Evolutionary conservation across 1,140 invertebrate genomes (phyloP).

Genomic region (Drosophila triauraria): DNA sequence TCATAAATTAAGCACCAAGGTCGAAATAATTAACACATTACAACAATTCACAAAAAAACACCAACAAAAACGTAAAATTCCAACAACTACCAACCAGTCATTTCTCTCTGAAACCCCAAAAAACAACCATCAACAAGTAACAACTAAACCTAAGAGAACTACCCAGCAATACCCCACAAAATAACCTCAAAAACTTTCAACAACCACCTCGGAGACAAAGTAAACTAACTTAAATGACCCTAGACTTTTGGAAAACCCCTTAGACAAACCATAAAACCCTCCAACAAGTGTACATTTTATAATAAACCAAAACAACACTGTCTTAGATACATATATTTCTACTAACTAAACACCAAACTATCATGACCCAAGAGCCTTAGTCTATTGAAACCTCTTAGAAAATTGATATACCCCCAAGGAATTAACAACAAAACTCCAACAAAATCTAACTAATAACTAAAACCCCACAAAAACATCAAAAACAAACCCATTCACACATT

Average conservation of each 20-base stretch:
- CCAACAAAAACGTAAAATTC: slow-evolving; percentile 8
- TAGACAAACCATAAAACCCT: background rate
- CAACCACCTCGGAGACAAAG: background rate
- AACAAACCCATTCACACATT: slow-evolving; percentile 46
- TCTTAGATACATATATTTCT: background rate
- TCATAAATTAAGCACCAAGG: background rate
- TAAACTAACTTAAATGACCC: background rate
- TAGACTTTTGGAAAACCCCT: background rate
- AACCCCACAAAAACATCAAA: background rate
- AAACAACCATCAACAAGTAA: background rate
- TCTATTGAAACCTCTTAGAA: background rate
- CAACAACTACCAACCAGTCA: background rate
- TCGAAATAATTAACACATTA: background rate
- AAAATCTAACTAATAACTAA: background rate
- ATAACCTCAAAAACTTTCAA: background rate
- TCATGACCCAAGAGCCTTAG: background rate
- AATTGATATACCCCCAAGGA: background rate
- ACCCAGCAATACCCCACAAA: background rate
- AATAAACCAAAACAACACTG: slow-evolving; percentile 8
- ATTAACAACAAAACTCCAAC: background rate
- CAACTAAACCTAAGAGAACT: background rate
- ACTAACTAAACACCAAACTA: background rate
- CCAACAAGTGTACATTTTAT: slow-evolving; percentile 6
- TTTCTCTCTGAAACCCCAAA: background rate
- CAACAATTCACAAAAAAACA: background rate